Base-by-base conservation (phyloP, 1,140 invertebrate genomes). In the Heliconius congener region DNA sequence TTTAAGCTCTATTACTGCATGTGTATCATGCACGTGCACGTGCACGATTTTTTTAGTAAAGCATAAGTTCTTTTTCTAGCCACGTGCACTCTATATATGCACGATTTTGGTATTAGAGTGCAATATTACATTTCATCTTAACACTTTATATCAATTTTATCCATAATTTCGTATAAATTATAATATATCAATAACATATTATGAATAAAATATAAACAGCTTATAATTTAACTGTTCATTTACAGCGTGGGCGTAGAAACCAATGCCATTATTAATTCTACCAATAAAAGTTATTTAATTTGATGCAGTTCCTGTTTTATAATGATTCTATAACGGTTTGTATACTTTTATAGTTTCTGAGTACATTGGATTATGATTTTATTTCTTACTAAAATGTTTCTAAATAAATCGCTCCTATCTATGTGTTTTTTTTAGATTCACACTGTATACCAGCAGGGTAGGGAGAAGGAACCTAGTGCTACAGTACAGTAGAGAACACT, bases 211-310 rank as follows among this genome's bases (percentile, higher is more conserved):
- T 66, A 66, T 66, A 66, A 66, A 66, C 27, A 66, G 60, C 3
- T 66, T 66, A 66, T 66, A 66, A 66, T 66, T 66, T 66, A 66
- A 66, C 27, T 11, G 60, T 30, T 66, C 11, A 66, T 13, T 30
- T 66, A 66, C 60, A 30, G 60, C 19, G 83, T 82, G 79, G 83
- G 83, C 81, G 81, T 55, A 72, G 34, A 72, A 77, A 82, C 75
- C 72, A 74, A 76, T 81, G 79, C 77, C 79, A 78, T 77, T 72
- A 76, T 79, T 78, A 73, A 79, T 79, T 81, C 66, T 71, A 34
- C 16, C 57, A 74, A 81, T 81, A 79, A 82, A 84, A 81, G 71
- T 81, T 83, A 79, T 81, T 81, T 81, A 79, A 81, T 77, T 76
- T 79, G 71, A 78, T 50, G 46, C 39, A 71, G 74, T 82, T 78